Conservation (phyloP, 2,113 vertebrate genomes). For the Probosciger aterrimus region DNA sequence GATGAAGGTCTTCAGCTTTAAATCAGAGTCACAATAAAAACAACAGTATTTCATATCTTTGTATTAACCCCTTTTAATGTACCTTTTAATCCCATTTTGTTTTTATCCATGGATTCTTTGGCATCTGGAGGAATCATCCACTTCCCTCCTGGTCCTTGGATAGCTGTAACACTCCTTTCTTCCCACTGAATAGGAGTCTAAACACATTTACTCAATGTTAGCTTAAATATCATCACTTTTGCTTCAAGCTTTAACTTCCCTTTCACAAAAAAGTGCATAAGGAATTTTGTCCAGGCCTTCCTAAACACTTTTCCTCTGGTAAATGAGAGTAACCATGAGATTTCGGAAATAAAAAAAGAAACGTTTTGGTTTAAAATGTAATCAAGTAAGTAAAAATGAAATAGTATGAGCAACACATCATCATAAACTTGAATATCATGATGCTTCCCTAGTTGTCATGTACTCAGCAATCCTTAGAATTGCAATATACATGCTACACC, state of each 20-base stretch:
- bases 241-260: background rate
- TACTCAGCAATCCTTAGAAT: background rate
- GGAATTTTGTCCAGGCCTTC: background rate
- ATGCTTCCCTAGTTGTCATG: background rate
- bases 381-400: background rate
- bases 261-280: background rate
- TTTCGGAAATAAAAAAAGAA: background rate
- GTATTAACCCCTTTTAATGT: background rate
- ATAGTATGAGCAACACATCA: background rate
- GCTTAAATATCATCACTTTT: background rate
- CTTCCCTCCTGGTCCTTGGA: constrained; percentile 87
- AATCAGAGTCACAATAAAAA: background rate
- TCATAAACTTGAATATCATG: background rate
- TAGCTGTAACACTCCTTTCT: constrained; percentile 88
- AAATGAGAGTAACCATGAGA: background rate
- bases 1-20: background rate
- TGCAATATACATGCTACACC: background rate
- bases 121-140: constrained; percentile 96
- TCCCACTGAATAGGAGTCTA: constrained; percentile 93
- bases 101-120: constrained; percentile 96
- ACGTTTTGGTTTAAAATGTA: background rate
- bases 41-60: background rate
- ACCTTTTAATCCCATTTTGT: constrained; percentile 97
- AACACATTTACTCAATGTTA: constrained; percentile 17
- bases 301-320: background rate